Evolutionary conservation across 2,113 vertebrate species (phyloP).

Genomic region (Monopterus albus): DNA sequence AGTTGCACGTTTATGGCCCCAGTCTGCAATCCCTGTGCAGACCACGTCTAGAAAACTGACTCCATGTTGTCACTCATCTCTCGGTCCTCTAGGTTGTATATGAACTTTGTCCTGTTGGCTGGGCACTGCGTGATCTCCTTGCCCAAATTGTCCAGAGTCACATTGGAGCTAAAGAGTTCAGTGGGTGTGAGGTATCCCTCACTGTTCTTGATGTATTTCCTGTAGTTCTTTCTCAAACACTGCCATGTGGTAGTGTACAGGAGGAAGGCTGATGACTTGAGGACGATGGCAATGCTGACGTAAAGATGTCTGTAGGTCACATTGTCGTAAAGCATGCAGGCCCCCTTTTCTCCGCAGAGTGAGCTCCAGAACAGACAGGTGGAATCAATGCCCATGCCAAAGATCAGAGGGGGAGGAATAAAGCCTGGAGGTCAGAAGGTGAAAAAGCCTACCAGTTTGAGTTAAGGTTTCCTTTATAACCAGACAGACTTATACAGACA

Average conservation of each 20-base stretch:
- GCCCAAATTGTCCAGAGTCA: conserved; percentile 82
- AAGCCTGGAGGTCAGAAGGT: conserved; percentile 72
- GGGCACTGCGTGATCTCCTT: conserved; percentile 76
- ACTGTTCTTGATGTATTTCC: conserved; percentile 81
- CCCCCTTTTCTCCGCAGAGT: conserved; percentile 79
- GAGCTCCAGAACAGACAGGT: conserved; percentile 84
- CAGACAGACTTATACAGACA: conserved; percentile 31
- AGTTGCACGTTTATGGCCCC: conserved; percentile 22
- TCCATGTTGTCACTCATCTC: conserved; percentile 81
- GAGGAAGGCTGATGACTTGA: conserved; percentile 80
- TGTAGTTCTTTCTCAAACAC: conserved; percentile 81
- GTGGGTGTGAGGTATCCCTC: conserved; percentile 82
- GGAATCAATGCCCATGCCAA: conserved; percentile 85
- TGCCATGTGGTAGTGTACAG: conserved; percentile 82
- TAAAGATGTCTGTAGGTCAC: conserved; percentile 83
- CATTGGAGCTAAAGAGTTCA: conserved; percentile 80
- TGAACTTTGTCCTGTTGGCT: conserved; percentile 81
- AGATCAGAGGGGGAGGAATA: conserved; percentile 83
- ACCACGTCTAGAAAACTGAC: conserved; percentile 78
- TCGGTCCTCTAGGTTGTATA: conserved; percentile 82
- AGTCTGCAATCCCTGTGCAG: conserved; percentile 17
- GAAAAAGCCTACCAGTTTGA: conserved; percentile 36
- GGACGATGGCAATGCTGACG: conserved; percentile 82
- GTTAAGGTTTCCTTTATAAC: conserved; percentile 24
- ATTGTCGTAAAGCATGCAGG: conserved; percentile 83